Base-by-base conservation (phyloP, 2,797 vertebrate species). In the Brachyrhaphis roseni region DNA sequence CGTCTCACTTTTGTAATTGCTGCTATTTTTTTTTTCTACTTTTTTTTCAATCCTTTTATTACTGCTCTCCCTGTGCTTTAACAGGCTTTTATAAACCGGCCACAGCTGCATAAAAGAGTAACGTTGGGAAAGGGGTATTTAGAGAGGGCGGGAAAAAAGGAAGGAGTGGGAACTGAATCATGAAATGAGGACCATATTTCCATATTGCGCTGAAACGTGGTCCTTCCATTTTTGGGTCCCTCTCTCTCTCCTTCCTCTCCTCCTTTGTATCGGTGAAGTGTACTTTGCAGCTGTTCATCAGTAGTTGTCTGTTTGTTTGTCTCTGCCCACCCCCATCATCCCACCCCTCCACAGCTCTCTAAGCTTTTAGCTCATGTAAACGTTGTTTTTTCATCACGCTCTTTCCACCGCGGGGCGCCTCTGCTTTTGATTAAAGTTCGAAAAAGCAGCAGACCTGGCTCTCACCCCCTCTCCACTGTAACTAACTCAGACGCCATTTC, bases 141-240 rank as follows among this genome's bases (percentile, higher is more conserved):
- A 87, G 82, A 78, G 82, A 86, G 83, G 85, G 91, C 87, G 88
- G 84, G 84, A 31, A 83, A 80, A 73, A 83, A 83, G 90, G 84
- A 87, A 90, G 90, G 92, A 87, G 89, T 55, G 72, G 91, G 93
- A 94, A 92, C 79, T 94, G 90, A 95, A 94, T 95, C 94, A 94
- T 95, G 93, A 96, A 95, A 95, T 92, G 93, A 95, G 93, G 88
- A 94, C 90, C 94, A 94, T 93, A 94, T 95, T 95, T 95, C 92
- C 92, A 92, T 90, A 86, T 90, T 74, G 81, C 70, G 74, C 86
- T 92, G 26, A 84, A 94, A 93, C 92, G 85, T 86, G 88, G 89
- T 93, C 93, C 91, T 93, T 94, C 88, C 93, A 93, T 93, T 94
- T 92, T 91, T 88, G 59, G 84, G 70, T 76, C 57, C 51, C 51